Percentiles rank a stretch among this genome's conserved stretches.
These are phyloP conservation scores for Helicolenus hilgendorfi DNA, from an alignment of 2,797 vertebrate species.

Conservation along the genomic window DNA sequence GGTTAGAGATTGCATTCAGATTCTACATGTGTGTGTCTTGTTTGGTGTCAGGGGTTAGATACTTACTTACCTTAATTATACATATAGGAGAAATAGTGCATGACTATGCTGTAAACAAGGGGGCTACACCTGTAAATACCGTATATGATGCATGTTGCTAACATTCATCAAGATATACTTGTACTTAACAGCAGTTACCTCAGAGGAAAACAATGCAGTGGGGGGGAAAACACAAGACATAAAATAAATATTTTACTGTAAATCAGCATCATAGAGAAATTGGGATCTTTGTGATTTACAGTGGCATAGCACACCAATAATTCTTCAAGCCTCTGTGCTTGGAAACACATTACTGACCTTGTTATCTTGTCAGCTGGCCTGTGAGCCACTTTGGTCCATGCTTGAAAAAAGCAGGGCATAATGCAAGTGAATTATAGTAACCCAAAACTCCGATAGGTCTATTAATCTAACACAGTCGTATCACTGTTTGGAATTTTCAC, in stretches of 20 bases:
- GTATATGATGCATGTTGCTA: neutral
- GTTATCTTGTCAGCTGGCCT: slow-evolving; percentile 46
- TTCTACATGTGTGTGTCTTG: neutral
- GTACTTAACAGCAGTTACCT: neutral
- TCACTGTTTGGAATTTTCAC: neutral
- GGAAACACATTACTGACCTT: slow-evolving; percentile 38
- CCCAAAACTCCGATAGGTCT: neutral
- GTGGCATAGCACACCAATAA: neutral
- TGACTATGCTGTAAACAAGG: neutral
- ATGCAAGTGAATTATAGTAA: slow-evolving; percentile 30
- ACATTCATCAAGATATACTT: neutral
- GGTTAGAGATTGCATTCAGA: neutral
- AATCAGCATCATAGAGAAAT: neutral
- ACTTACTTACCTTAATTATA: neutral
- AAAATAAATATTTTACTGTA: neutral
- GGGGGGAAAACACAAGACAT: neutral
- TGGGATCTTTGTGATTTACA: neutral
- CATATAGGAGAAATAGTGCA: neutral
- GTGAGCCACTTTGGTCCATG: slow-evolving; percentile 18
- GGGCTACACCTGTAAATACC: neutral
- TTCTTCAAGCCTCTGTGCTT: neutral
- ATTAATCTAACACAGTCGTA: neutral
- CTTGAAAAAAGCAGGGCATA: slow-evolving; percentile 17
- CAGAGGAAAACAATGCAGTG: neutral
- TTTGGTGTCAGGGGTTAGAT: neutral